Evolutionary conservation across 2,797 vertebrate species (phyloP).

Genomic region (Sternotherus odoratus): DNA sequence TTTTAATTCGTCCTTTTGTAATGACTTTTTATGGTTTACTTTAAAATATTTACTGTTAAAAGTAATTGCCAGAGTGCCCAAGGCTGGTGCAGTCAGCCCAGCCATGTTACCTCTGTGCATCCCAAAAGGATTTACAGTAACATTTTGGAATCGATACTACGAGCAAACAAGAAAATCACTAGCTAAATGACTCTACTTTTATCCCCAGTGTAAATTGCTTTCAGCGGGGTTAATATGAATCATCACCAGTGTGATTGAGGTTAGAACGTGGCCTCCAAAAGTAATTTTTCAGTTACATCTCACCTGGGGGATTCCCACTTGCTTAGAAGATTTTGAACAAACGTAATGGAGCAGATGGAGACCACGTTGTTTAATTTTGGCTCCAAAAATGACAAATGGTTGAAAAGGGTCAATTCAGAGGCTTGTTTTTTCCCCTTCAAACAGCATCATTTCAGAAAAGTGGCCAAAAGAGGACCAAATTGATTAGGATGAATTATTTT

Average conservation of each 20-base stretch:
- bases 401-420: neutral
- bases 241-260: neutral
- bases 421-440: neutral
- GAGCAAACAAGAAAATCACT: neutral
- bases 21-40: neutral
- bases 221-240: neutral
- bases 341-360: too few relatives aligned
- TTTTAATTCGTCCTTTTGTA: neutral
- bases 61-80: neutral
- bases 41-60: neutral
- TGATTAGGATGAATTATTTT: neutral
- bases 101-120: neutral
- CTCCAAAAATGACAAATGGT: neutral
- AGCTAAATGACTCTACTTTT: fast-evolving
- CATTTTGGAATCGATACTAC: fast-evolving
- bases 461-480: neutral
- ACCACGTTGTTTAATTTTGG: neutral
- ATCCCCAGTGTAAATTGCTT: neutral
- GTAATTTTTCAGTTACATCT: neutral
- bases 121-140: neutral
- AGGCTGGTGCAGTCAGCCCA: neutral
- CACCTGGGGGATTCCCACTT: neutral
- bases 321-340: neutral
- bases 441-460: neutral
- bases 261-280: neutral